phyloP scores from a whole-genome alignment of 1,140 invertebrate genomes.

The Aculops lycopersici region DNA sequence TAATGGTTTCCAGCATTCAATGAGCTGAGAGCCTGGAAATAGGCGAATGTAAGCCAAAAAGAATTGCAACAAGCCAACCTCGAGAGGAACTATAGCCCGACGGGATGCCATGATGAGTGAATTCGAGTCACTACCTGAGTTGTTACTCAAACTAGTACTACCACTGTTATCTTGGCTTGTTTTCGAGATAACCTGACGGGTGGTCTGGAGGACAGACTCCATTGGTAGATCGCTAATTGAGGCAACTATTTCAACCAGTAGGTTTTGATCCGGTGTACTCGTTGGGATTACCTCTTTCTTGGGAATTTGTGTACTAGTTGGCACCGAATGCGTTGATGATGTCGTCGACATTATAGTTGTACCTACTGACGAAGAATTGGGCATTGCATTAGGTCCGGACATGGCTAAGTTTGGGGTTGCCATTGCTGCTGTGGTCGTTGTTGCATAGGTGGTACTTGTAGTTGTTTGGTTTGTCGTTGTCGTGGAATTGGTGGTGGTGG shows the following conservation, averaged over 20 bases:
- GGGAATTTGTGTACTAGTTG: neutral
- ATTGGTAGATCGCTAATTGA: constrained; percentile 39
- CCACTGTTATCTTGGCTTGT: constrained; percentile 24
- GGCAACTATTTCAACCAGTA: constrained; percentile 41
- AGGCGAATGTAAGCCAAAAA: constrained; percentile 35
- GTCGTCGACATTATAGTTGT: constrained; percentile 5
- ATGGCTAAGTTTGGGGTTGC: no score
- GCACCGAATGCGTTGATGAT: neutral
- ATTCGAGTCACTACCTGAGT: neutral
- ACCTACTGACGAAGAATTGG: no score
- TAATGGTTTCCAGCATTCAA: constrained; percentile 44
- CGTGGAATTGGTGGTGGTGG: no score
- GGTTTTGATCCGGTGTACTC: constrained; percentile 33
- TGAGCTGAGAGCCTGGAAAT: constrained; percentile 26
- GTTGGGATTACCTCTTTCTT: constrained; percentile 24
- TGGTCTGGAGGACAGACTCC: constrained; percentile 29
- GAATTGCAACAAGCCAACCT: constrained; percentile 28
- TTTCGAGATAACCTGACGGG: constrained; percentile 42
- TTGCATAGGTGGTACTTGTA: no score
- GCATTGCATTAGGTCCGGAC: no score
- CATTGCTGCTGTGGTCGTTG: no score
- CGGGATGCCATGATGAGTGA: neutral
- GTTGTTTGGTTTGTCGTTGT: no score
- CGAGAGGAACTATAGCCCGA: constrained; percentile 16
- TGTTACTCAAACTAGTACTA: constrained; percentile 2